These are phyloP conservation scores for Quadroppia sp. DNA, from an alignment of 2,888 invertebrate species.

Conservation along the genomic window DNA sequence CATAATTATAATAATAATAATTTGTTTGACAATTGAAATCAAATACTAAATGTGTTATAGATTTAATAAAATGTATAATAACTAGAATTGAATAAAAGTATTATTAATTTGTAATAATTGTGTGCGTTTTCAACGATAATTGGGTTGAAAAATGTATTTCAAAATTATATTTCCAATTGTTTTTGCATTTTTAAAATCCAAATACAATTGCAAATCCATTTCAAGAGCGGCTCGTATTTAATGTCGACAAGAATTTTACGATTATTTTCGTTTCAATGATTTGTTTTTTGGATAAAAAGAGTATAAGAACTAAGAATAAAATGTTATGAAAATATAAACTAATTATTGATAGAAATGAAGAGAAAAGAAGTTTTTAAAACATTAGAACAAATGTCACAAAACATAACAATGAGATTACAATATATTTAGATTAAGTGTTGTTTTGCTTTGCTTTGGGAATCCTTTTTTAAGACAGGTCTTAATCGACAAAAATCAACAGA, in stretches of 20 bases:
- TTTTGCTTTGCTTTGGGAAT: slow-evolving; percentile 21
- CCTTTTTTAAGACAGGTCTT: slow-evolving; percentile 10
- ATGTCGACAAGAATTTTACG: background rate
- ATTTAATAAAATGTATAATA: slow-evolving; percentile 30
- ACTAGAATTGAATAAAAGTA: slow-evolving; percentile 24
- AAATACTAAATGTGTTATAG: slow-evolving; percentile 30
- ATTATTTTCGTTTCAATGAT: background rate
- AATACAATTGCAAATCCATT: slow-evolving; percentile 13
- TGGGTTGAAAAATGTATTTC: slow-evolving; percentile 28
- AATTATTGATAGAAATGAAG: background rate
- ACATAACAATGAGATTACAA: slow-evolving; percentile 36
- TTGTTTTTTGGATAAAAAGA: background rate
- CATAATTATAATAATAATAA: background rate
- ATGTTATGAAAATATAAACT: background rate
- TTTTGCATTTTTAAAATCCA: background rate
- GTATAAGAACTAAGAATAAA: background rate
- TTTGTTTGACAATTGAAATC: slow-evolving; percentile 5
- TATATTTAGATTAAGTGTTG: slow-evolving; percentile 15
- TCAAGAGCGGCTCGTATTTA: slow-evolving; percentile 32
- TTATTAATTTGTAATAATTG: slow-evolving; percentile 13
- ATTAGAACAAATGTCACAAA: slow-evolving; percentile 11
- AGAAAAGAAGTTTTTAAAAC: background rate
- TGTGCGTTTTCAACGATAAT: slow-evolving; percentile 33
- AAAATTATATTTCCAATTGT: slow-evolving; percentile 8
- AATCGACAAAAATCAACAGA: slow-evolving; percentile 28